Conservation (phyloP, 2,113 vertebrate genomes). For the Microtus montanus region DNA sequence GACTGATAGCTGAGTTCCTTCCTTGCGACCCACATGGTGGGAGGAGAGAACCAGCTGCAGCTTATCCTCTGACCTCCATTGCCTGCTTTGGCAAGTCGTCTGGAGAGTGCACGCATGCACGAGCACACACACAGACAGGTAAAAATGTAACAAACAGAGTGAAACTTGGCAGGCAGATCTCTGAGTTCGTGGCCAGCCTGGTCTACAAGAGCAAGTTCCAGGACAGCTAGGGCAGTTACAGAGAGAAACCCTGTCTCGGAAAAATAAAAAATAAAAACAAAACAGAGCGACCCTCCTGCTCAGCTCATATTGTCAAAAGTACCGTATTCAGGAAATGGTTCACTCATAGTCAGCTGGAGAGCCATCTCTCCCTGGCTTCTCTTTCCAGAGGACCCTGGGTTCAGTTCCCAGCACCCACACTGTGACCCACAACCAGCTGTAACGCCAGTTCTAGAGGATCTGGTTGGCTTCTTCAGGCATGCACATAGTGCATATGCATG, state of each 20-base stretch:
- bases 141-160: background rate
- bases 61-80: background rate
- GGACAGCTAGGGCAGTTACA: no score
- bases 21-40: background rate
- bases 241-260: no score
- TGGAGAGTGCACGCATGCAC: background rate
- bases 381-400: background rate
- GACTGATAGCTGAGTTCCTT: background rate
- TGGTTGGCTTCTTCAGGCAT: background rate
- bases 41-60: no score
- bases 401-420: background rate
- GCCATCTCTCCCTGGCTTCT: background rate
- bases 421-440: background rate
- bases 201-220: no score
- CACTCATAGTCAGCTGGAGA: background rate
- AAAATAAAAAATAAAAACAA: no score
- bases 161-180: no score
- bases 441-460: background rate
- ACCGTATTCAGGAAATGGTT: background rate
- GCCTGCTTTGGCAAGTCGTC: background rate
- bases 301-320: no score
- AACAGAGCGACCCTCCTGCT: background rate
- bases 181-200: no score
- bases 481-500: background rate
- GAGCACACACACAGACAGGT: background rate